phyloP scores from a whole-genome alignment of 2,113 vertebrate genomes.

The Hylia prasina region DNA sequence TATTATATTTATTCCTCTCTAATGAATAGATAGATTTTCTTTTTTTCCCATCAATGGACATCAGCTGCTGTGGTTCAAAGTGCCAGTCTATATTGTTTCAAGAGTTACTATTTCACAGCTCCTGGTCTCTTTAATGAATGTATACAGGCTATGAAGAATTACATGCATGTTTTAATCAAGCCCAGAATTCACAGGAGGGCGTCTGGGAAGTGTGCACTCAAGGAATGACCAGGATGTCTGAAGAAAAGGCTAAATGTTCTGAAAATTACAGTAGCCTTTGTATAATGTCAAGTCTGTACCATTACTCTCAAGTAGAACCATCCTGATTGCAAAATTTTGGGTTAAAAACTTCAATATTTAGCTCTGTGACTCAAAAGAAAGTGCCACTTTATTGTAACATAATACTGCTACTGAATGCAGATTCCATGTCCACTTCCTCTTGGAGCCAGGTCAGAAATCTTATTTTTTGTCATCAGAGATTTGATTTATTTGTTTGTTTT shows the following conservation, averaged over 20 bases:
- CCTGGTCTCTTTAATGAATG: background rate
- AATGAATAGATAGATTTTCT: background rate
- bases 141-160: background rate
- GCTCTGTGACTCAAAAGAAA: background rate
- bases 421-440: background rate
- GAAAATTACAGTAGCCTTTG: background rate
- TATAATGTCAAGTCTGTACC: background rate
- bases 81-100: background rate
- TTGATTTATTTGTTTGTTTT: background rate
- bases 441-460: background rate
- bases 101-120: background rate
- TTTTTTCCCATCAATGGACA: background rate
- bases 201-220: background rate
- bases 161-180: background rate
- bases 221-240: background rate
- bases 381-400: background rate
- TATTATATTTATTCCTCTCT: background rate
- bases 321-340: background rate
- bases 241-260: background rate
- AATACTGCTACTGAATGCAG: background rate
- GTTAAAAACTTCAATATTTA: background rate
- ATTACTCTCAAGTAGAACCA: background rate
- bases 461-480: background rate
- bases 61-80: background rate
- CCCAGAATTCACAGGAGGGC: background rate